Base-by-base conservation (phyloP, 1,140 invertebrate species). In the Drosophila biarmipes region DNA sequence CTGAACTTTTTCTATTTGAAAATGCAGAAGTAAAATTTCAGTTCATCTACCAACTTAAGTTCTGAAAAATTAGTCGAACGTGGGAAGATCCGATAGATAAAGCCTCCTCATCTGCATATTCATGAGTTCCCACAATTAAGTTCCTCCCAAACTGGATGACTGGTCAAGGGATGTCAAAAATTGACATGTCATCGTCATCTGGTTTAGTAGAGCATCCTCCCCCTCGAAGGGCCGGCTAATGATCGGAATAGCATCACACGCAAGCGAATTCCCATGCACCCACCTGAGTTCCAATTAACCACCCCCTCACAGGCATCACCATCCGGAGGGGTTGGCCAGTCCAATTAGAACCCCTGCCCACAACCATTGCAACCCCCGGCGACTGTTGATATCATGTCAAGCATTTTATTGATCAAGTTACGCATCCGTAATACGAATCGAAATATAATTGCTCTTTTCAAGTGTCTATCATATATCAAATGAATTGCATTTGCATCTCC, bases 171-270 rank as follows among this genome's bases (percentile, higher is more conserved):
- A 35, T 61, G 34, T 37, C 24, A 21, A 69, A 78, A 79, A 74
- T 73, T 78, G 68, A 91, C 69, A 90, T 90, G 90, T 91, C 90
- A 91, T 91, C 78, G 90, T 91, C 90, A 90, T 91, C 89, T 90
- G 89, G 80, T 91, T 90, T 85, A 90, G 45, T 86, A 82, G 82
- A 86, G 82, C 82, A 86, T 86, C 82, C 64, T 76, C 38, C 37
- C 43, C 34, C 42, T 10, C 6, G 40, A 37, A 37, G 27, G 49
- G 40, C 21, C 40, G 53, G 55, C 75, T 90, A 90, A 85, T 77
- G 80, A 80, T 73, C 46, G 52, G 21, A n/a, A 91, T 91, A 86
- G 75, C 90, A 87, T 71, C 72, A 76, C 90, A 91, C 90, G 90
- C 90, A 78, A 91, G 35, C 63, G 51, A 61, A 91, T 91, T 91